A percentile compares a stretch with the other conserved stretches of the same genome.
phyloP scores from a whole-genome alignment of 2,113 vertebrate genomes.

The Catharus bicknelli region DNA sequence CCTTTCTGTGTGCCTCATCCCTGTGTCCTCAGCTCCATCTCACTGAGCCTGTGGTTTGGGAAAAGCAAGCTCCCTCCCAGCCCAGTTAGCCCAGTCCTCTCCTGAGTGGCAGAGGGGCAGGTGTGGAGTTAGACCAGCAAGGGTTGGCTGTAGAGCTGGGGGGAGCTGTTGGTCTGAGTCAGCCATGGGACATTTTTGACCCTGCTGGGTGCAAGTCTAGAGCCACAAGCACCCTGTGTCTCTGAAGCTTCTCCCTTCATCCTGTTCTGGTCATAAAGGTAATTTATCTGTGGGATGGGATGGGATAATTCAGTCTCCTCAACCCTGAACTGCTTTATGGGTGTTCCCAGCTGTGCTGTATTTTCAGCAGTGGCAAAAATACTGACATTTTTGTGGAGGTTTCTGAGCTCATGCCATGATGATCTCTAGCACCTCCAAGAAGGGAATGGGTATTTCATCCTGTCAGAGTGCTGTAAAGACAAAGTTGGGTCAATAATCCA shows the following conservation, averaged over 20 bases:
- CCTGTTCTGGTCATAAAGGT: background rate
- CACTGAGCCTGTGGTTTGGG: background rate
- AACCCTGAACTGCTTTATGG: background rate
- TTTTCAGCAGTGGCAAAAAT: background rate
- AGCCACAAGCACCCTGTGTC: background rate
- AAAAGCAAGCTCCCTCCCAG: background rate
- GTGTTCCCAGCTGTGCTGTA: background rate
- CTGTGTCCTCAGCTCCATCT: background rate
- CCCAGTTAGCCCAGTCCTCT: background rate
- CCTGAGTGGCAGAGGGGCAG: background rate
- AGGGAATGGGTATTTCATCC: background rate
- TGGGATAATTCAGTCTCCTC: background rate
- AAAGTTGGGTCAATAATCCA: background rate
- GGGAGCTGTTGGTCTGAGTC: background rate
- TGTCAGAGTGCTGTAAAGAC: background rate
- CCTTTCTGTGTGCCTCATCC: background rate
- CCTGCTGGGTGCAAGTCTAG: background rate
- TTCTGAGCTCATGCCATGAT: background rate
- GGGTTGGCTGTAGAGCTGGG: background rate
- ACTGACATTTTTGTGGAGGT: background rate
- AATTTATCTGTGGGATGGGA: background rate
- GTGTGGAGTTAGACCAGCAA: background rate
- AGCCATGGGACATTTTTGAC: background rate
- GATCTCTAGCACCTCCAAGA: background rate
- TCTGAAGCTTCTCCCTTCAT: background rate